Conservation (phyloP, 2,113 vertebrate genomes). For the Cebus imitator region DNA sequence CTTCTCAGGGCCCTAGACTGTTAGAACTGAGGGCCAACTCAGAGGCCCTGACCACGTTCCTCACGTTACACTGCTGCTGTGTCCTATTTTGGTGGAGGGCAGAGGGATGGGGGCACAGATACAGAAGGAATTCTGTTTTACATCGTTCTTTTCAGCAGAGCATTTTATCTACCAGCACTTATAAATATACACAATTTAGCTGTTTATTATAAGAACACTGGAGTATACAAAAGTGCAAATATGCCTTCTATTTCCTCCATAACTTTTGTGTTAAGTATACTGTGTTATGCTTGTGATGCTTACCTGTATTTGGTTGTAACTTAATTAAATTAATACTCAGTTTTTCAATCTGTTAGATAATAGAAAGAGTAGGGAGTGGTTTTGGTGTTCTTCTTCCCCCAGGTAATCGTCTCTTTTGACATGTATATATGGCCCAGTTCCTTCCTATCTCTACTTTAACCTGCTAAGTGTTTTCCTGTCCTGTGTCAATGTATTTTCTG, state of each 20-base stretch:
- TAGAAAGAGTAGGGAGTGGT: background rate
- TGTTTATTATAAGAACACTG: background rate
- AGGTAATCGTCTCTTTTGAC: background rate
- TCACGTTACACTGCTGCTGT: fast-evolving
- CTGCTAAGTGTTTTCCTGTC: background rate
- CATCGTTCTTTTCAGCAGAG: background rate
- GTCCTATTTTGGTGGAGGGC: fast-evolving
- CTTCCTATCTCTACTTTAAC: background rate
- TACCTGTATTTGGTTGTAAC: background rate
- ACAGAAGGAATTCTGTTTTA: background rate
- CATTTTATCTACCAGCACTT: background rate
- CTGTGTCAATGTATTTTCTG: background rate
- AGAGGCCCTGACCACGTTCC: background rate
- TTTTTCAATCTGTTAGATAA: background rate
- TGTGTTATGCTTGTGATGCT: background rate
- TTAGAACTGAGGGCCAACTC: background rate
- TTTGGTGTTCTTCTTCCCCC: background rate
- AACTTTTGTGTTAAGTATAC: background rate
- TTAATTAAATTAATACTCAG: background rate
- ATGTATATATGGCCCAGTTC: background rate
- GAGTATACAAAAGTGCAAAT: background rate
- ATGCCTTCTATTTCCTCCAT: background rate
- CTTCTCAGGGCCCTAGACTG: background rate
- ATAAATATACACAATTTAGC: background rate
- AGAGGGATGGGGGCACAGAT: too few species aligned